phyloP scores from a whole-genome alignment of 2,797 vertebrate genomes.

The Cirrhinus molitorella region DNA sequence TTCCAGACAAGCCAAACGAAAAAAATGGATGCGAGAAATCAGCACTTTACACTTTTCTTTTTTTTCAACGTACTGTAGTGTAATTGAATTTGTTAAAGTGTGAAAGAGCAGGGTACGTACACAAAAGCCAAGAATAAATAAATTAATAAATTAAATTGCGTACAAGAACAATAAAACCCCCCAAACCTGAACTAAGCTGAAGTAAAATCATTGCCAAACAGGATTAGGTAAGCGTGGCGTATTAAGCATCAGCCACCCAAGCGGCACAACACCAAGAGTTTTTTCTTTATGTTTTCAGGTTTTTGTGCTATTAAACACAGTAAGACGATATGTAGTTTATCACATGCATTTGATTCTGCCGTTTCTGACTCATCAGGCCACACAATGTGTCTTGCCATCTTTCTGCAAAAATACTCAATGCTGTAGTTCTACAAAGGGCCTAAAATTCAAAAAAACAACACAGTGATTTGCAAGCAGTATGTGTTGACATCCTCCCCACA shows the following conservation, averaged over 20 bases:
- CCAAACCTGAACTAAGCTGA: not conserved
- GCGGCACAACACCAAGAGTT: not conserved
- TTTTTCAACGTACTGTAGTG: slow-evolving; percentile 1
- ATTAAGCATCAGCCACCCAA: slow-evolving; percentile 19
- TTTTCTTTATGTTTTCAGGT: not conserved
- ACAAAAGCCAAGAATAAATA: slow-evolving; percentile 15
- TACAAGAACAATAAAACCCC: slow-evolving; percentile 1
- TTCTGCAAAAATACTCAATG: slow-evolving; percentile 39
- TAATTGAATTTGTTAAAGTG: slow-evolving; percentile 31
- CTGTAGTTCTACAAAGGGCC: slow-evolving; percentile 32
- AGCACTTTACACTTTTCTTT: not conserved
- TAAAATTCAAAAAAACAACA: slow-evolving; percentile 43
- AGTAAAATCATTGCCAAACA: slow-evolving; percentile 24
- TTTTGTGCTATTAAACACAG: slow-evolving; percentile 10
- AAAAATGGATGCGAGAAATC: slow-evolving; percentile 3
- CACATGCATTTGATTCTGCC: slow-evolving; percentile 30
- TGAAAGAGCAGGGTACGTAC: slow-evolving; percentile 7
- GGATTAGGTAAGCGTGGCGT: not conserved
- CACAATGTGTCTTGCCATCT: slow-evolving; percentile 10
- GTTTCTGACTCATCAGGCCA: slow-evolving; percentile 24
- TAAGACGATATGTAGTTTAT: slow-evolving; percentile 17
- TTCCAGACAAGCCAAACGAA: slow-evolving; percentile 8
- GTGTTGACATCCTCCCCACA: slow-evolving; percentile 36
- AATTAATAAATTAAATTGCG: slow-evolving; percentile 10
- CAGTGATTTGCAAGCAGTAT: slow-evolving; percentile 26